Percentiles rank a stretch among this genome's conserved stretches.
Conservation (phyloP, 2,113 vertebrate species). For the Serilophus lunatus region DNA sequence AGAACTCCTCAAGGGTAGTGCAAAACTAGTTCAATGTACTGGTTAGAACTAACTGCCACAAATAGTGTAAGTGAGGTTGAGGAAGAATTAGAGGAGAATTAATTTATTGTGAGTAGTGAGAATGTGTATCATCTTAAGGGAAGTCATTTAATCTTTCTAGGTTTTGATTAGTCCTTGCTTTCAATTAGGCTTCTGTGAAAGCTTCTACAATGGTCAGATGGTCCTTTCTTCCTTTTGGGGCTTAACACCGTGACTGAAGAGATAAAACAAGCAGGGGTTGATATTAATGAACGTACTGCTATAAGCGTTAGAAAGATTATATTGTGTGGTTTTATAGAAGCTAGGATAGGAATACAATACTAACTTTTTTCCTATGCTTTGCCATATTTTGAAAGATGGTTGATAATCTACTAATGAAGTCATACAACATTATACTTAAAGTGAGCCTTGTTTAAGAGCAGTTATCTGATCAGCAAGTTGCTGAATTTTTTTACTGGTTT, state of each 20-base stretch:
- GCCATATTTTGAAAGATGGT: background rate
- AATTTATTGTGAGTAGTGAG: background rate
- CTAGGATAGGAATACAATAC: background rate
- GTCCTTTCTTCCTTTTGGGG: background rate
- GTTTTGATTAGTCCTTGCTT: background rate
- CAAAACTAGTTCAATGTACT: background rate
- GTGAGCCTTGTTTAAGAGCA: background rate
- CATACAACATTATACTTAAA: background rate
- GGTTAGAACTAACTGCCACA: background rate
- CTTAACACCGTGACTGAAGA: background rate
- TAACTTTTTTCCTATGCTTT: background rate
- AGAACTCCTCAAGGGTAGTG: background rate
- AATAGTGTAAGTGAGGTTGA: background rate
- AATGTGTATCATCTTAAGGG: background rate
- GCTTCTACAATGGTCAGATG: background rate
- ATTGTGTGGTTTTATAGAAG: background rate
- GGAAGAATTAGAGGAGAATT: background rate
- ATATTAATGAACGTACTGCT: background rate
- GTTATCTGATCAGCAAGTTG: background rate
- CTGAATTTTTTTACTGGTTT: background rate
- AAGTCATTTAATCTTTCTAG: background rate
- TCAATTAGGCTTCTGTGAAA: background rate
- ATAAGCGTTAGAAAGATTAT: background rate
- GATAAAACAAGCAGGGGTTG: background rate
- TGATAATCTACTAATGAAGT: background rate